Conservation (phyloP, 2,113 vertebrate genomes). For the Chitala chitala region DNA sequence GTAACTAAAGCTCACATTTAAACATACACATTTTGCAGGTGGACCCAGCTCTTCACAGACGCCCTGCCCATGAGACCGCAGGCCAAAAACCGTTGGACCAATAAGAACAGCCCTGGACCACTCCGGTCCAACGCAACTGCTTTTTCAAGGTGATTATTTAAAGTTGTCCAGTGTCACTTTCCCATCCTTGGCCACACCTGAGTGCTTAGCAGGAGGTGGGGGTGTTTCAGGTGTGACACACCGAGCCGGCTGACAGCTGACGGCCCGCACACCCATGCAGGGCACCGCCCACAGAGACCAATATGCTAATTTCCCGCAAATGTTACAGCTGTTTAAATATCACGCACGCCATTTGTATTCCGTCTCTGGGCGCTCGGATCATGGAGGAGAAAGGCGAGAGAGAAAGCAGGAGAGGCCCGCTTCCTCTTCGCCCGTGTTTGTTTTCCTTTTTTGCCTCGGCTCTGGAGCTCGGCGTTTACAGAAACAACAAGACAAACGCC, state of each 20-base stretch:
- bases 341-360: conserved; percentile 63
- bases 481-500: conserved; percentile 66
- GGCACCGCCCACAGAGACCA: conserved; percentile 33
- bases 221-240: neutral
- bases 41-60: too few relatives aligned
- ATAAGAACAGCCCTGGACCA: too few relatives aligned
- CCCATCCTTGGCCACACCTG: neutral
- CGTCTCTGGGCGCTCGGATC: conserved; percentile 16
- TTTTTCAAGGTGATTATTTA: too few relatives aligned
- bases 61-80: too few relatives aligned
- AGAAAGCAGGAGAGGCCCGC: conserved; percentile 38
- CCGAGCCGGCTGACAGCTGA: neutral
- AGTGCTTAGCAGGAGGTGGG: neutral
- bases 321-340: conserved; percentile 67
- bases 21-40: too few relatives aligned
- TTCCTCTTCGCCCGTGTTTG: too few relatives aligned
- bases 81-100: too few relatives aligned
- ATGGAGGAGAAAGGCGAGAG: conserved; percentile 24
- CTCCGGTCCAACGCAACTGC: too few relatives aligned
- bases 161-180: too few relatives aligned
- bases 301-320: conserved; percentile 58
- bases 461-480: conserved; percentile 47
- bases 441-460: conserved; percentile 22
- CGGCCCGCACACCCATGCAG: neutral
- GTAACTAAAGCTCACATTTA: too few relatives aligned